These are phyloP conservation scores for Autographa pulchrina DNA, from an alignment of 2,888 invertebrate genomes.

Conservation along the genomic window DNA sequence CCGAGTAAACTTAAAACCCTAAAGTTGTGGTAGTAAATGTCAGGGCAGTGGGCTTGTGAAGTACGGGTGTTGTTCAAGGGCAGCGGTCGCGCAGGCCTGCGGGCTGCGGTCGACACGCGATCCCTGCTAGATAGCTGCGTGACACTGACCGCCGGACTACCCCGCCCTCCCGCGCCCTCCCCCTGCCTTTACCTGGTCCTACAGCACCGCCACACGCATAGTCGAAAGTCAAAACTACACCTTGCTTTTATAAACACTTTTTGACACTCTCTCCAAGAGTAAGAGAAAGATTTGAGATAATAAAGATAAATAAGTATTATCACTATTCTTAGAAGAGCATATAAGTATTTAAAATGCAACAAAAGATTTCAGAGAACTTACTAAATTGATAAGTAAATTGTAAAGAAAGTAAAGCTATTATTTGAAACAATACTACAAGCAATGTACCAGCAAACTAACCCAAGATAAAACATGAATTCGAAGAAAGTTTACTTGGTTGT, in stretches of 20 bases:
- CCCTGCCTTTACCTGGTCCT: too few species aligned
- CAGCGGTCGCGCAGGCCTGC: background rate
- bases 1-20: background rate
- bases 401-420: background rate
- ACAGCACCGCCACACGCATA: too few species aligned
- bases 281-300: too few species aligned
- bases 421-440: background rate
- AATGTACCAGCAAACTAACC: background rate
- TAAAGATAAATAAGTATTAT: too few species aligned
- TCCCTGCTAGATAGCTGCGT: slow-evolving; percentile 20
- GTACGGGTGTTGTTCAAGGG: slow-evolving; percentile 17
- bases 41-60: background rate
- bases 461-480: background rate
- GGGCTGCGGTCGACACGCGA: slow-evolving; percentile 33
- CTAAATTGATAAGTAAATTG: background rate
- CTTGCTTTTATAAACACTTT: too few species aligned
- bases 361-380: too few species aligned
- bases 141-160: slow-evolving; percentile 3
- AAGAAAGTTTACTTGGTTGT: background rate
- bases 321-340: too few species aligned
- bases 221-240: too few species aligned
- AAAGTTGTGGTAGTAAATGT: slow-evolving; percentile 7
- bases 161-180: too few species aligned
- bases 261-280: too few species aligned
- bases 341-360: too few species aligned